A percentile compares a stretch with the other conserved stretches of the same genome.
phyloP scores from a whole-genome alignment of 2,113 vertebrate species.

The Melanerpes aurifrons region DNA sequence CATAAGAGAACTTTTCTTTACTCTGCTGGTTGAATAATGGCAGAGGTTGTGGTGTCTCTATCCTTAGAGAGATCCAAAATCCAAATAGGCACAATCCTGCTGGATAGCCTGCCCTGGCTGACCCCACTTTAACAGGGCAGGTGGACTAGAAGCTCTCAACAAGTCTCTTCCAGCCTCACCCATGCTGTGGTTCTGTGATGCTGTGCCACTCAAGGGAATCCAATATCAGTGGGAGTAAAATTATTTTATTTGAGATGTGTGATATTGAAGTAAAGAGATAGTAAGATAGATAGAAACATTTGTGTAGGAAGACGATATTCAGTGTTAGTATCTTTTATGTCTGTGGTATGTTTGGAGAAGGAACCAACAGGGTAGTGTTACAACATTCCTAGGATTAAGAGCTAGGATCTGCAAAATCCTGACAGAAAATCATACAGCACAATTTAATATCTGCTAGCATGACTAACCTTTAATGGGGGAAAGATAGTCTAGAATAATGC shows the following conservation, averaged over 20 bases:
- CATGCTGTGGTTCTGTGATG: not conserved
- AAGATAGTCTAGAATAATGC: not conserved
- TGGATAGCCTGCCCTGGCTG: not conserved
- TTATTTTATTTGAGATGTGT: not conserved
- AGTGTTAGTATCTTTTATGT: not conserved
- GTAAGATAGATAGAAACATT: not conserved
- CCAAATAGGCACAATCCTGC: not conserved
- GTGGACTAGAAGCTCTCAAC: not conserved
- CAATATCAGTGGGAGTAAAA: not conserved
- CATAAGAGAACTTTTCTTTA: not conserved
- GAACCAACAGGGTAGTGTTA: fast-evolving
- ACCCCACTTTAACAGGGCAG: not conserved
- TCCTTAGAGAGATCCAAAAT: not conserved
- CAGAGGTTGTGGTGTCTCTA: not conserved
- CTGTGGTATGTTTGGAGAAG: not conserved
- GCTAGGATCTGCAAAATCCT: not conserved
- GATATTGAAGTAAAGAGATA: not conserved
- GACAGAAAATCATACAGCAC: not conserved
- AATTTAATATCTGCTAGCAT: not conserved
- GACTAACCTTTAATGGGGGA: not conserved
- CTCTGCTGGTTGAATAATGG: not conserved
- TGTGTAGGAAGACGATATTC: not conserved
- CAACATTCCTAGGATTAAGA: not conserved
- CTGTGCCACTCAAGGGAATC: not conserved
- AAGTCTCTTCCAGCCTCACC: not conserved